Conservation (phyloP, 2,113 vertebrate species). For the Trachemys scripta region DNA sequence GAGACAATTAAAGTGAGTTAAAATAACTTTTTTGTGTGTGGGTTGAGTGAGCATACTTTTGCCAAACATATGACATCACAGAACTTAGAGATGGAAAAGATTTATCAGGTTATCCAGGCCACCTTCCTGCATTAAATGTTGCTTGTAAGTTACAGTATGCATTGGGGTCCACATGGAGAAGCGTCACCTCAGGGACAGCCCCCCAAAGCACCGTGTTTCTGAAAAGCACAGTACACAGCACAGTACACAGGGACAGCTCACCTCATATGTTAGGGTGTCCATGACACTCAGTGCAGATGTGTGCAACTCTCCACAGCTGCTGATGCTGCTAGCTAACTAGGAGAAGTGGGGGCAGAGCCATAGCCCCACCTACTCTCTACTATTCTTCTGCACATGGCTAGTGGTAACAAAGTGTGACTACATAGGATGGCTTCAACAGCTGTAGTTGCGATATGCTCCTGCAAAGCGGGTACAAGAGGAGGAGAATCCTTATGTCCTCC, state of each 20-base stretch:
- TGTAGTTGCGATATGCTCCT: neutral
- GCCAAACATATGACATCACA: neutral
- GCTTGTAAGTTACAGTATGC: neutral
- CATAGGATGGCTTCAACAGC: neutral
- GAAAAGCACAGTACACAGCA: neutral
- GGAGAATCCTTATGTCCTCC: neutral
- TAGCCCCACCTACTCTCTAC: neutral
- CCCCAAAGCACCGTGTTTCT: neutral
- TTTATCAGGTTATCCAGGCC: neutral
- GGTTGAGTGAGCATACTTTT: neutral
- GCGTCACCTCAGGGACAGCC: neutral
- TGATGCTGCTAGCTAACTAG: neutral
- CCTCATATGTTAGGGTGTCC: neutral
- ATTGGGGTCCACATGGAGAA: neutral
- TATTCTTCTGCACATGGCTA: neutral
- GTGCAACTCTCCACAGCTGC: neutral
- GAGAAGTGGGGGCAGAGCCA: neutral
- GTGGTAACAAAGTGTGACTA: neutral
- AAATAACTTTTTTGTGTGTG: neutral
- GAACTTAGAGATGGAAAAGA: neutral
- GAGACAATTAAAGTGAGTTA: neutral
- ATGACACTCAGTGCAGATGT: neutral
- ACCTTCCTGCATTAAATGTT: neutral
- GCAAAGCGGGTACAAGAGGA: neutral
- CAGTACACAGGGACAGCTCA: rapidly evolving